Conservation (phyloP, 2,888 invertebrate genomes). For the Perdita meconis region DNA sequence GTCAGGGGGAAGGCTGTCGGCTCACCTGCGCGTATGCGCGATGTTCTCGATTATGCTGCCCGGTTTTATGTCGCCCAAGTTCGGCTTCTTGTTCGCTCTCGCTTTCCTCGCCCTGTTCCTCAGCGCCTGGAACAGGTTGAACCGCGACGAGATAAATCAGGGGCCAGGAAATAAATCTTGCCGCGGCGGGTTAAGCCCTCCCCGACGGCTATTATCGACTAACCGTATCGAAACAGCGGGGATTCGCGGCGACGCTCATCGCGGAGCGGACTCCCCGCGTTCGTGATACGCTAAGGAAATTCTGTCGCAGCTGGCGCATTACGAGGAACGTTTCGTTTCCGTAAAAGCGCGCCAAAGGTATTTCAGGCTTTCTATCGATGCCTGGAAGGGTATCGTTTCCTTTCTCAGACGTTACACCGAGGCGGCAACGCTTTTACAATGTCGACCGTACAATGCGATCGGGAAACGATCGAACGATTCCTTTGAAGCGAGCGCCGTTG, state of each 20-base stretch:
- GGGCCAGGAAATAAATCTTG: conserved; percentile 23
- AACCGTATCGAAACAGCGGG: neutral
- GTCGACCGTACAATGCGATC: neutral
- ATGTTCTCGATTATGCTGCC: conserved; percentile 96
- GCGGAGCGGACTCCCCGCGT: neutral
- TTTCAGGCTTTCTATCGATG: conserved; percentile 25
- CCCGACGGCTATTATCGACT: conserved; percentile 40
- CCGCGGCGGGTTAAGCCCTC: no score
- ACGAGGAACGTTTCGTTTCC: conserved; percentile 1
- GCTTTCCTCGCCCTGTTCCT: conserved; percentile 93
- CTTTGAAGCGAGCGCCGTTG: neutral
- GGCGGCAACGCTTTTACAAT: conserved; percentile 16
- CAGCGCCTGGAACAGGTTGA: conserved; percentile 88
- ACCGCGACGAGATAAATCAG: conserved; percentile 52
- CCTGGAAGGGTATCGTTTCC: conserved; percentile 25
- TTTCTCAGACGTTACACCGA: neutral
- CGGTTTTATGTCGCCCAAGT: conserved; percentile 89
- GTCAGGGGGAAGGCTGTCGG: conserved; percentile 11
- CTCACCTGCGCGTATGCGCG: conserved; percentile 89
- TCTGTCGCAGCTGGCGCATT: conserved; percentile 22
- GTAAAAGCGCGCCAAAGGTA: neutral
- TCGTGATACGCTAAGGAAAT: conserved; percentile 39
- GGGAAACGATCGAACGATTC: conserved; percentile 18
- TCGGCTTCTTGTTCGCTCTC: conserved; percentile 91
- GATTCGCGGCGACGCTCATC: conserved; percentile 35